Base-by-base conservation (phyloP, 2,888 invertebrate species). In the Netelia melanura region DNA sequence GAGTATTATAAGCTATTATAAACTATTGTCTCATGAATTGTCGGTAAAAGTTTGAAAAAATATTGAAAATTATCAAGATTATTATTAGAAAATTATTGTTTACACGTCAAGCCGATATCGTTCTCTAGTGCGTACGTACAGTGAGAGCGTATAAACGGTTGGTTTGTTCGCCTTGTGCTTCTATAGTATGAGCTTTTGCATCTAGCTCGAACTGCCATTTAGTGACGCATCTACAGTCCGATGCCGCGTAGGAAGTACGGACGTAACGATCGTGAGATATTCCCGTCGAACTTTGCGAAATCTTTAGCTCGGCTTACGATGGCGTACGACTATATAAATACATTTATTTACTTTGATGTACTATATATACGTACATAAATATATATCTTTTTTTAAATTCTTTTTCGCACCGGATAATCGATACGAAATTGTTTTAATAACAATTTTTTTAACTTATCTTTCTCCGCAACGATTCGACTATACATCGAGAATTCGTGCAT, bases 181-280 rank as follows among this genome's bases (percentile, higher is more conserved):
- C 54, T n/a, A 14, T 54, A 54, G 54, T 5, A 38, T 10, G 30
- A 52, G 52, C 43, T 71, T 62, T 74, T n/a, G 43, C 74, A n/a
- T n/a, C 17, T 6, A 25, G 23, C 0, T 25, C 6, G 52, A 3
- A 25, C 14, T 48, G 43, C 62, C 62, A 74, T 48, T 48, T 44
- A 62, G 14, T 62, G 61, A 52, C 62, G 44, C 62, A 25, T 14
- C 52, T 48, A 62, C 17, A 3, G 52, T 17, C 30, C 17, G 48
- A 62, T 52, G 30, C 17, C 38, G 38, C 43, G 11, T 25, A 61
- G 61, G 44, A 9, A 58, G 44, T 38, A 38, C 5, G 23, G 48
- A 58, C 58, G 61, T 14, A 6, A 43, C 44, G 21, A 61, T 21
- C 17, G 14, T 38, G 38, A 56, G 23, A 72, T 21, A 58, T 38